Conservation (phyloP, 2,113 vertebrate genomes). For the Notothenia rossii region DNA sequence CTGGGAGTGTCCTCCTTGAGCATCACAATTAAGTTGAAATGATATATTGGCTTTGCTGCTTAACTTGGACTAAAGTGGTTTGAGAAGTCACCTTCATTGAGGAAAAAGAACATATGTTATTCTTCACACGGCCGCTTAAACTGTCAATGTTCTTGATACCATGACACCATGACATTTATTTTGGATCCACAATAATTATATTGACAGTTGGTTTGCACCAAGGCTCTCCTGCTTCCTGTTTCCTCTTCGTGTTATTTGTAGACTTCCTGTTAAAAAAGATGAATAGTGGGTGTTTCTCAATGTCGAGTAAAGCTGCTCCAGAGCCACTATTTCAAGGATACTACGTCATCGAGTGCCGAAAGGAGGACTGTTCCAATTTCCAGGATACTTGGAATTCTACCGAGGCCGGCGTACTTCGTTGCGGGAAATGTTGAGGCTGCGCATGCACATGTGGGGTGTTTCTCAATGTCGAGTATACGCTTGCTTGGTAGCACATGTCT, state of each 20-base stretch:
- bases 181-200: constrained; percentile 6
- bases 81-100: background rate
- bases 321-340: too few relatives aligned
- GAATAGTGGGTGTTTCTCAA: background rate
- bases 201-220: background rate
- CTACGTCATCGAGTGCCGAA: too few relatives aligned
- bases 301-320: too few relatives aligned
- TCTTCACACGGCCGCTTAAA: background rate
- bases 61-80: background rate
- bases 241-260: background rate
- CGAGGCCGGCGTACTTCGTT: too few relatives aligned
- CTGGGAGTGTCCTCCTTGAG: background rate
- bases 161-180: background rate
- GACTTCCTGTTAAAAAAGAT: constrained; percentile 23
- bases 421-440: too few relatives aligned
- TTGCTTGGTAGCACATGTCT: too few relatives aligned
- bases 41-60: background rate
- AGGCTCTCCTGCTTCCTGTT: background rate
- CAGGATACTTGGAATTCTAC: too few relatives aligned
- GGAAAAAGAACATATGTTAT: background rate
- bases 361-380: too few relatives aligned
- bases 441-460: too few relatives aligned
- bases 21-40: background rate
- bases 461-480: too few relatives aligned
- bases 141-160: background rate